Conservation (phyloP, 2,797 vertebrate species). For the Mormyrus hasselquistii region DNA sequence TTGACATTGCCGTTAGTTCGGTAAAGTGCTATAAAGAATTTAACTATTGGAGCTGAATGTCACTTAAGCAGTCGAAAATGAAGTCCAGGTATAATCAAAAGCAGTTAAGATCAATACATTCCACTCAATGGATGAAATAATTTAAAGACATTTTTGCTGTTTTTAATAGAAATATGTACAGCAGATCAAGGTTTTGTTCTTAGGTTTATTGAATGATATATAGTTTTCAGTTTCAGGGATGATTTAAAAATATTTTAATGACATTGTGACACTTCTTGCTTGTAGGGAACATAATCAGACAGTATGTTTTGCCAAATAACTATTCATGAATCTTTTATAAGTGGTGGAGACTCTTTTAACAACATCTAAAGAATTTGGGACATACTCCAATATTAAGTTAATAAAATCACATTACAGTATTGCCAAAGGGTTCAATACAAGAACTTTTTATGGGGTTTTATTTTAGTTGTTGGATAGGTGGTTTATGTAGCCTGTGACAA, state of each 20-base stretch:
- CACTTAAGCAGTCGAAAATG: not conserved
- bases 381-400: not conserved
- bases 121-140: not conserved
- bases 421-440: not conserved
- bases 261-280: not conserved
- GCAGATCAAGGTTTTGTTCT: not conserved
- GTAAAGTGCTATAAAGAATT: conserved; percentile 54
- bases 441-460: not conserved
- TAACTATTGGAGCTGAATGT: conserved; percentile 38
- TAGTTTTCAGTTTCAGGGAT: not conserved
- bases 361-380: not conserved
- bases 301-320: not conserved
- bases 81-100: not conserved
- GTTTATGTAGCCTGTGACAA: conserved; percentile 38
- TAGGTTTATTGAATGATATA: not conserved
- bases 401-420: not conserved
- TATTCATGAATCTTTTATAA: not conserved
- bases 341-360: not conserved
- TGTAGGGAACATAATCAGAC: not conserved
- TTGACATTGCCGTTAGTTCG: conserved; percentile 63
- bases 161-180: not conserved
- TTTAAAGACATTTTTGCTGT: not conserved
- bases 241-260: not conserved
- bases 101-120: not conserved
- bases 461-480: not conserved